Percentiles rank a stretch among this genome's conserved stretches.
These are phyloP conservation scores for Crepidodera aurea DNA, from an alignment of 2,888 invertebrate species.

Conservation along the genomic window DNA sequence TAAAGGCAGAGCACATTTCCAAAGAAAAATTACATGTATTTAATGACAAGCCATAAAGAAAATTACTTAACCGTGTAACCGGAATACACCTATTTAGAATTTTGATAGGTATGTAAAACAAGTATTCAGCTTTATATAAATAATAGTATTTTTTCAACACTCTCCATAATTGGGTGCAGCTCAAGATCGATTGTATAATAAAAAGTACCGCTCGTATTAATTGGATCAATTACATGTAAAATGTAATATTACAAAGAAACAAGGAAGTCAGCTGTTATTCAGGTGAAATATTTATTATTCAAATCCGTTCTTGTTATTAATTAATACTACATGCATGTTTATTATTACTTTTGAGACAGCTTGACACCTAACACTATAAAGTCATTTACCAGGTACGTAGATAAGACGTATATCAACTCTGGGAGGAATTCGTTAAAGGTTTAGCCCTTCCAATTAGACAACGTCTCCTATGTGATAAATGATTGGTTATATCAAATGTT, in stretches of 20 bases:
- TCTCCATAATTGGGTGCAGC: constrained; percentile 12
- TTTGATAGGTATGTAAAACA: constrained; percentile 10
- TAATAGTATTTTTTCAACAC: constrained; percentile 6
- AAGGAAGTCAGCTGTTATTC: constrained; percentile 39
- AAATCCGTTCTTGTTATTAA: constrained; percentile 38
- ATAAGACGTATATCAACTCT: neutral
- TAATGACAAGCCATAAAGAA: constrained; percentile 7
- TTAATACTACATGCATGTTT: constrained; percentile 37
- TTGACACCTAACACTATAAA: constrained; percentile 33
- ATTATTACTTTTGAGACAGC: constrained; percentile 28
- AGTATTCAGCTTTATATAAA: constrained; percentile 1
- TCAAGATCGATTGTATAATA: constrained; percentile 18
- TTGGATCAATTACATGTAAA: constrained; percentile 41
- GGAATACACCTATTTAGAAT: constrained; percentile 12
- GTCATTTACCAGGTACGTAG: constrained; percentile 18
- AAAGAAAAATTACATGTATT: constrained; percentile 1
- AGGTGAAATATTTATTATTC: constrained; percentile 40
- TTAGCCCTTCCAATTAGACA: neutral
- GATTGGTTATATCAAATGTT: no score
- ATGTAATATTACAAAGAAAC: constrained; percentile 32
- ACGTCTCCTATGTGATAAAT: neutral
- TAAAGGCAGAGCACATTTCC: neutral
- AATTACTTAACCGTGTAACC: constrained; percentile 9
- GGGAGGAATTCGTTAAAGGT: no score
- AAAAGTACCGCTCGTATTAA: constrained; percentile 27